Base-by-base conservation (phyloP, 1,140 invertebrate species). In the Atta texana region DNA sequence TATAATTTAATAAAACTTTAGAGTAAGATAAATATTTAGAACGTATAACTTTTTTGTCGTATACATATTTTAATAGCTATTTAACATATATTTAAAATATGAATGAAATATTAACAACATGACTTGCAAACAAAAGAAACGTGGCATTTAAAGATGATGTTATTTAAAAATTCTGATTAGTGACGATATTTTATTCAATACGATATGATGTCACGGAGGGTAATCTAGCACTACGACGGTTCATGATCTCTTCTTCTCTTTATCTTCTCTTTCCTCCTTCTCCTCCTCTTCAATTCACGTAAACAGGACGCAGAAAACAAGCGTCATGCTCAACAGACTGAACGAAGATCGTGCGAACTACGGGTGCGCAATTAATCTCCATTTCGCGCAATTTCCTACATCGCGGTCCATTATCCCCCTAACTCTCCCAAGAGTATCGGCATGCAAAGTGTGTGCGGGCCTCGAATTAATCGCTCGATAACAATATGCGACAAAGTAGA, bases 381-480 rank as follows among this genome's bases (percentile, higher is more conserved):
- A 69, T 80, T 68, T 80, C 63, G 63, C 63, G 76, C 77, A 53
- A 68, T 80, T 80, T 69, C 28, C 66, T 80, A 53, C 16, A 69
- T 80, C 44, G 49, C 24, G 44, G 14, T 8, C 28, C 28, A 68
- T 80, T 80, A 80, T 80, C n/a, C 72, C 31, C 24, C 44, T 5
- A 3, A 7, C 16, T 18, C 57, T n/a, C 49, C 61, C 49, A 7
- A 24, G 14, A 12, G 1, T 66, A n/a, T 64, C 39, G 24, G 49
- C 14, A 51, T 69, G 18, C n/a, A 34, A 80, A 53, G 28, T 68
- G 44, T 51, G 76, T 12, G 76, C 28, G 63, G 3, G 2, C 61
- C 31, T n/a, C 24, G n/a, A 80, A 80, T 80, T 80, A 80, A 80
- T 80, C 77, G 49, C n/a, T 53, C 44, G 77, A 80, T 80, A 80